Evolutionary conservation across 1,140 invertebrate genomes (phyloP), one percentile per base, ranked within the genome.

Genomic region (Teleogryllus occipitalis): DNA sequence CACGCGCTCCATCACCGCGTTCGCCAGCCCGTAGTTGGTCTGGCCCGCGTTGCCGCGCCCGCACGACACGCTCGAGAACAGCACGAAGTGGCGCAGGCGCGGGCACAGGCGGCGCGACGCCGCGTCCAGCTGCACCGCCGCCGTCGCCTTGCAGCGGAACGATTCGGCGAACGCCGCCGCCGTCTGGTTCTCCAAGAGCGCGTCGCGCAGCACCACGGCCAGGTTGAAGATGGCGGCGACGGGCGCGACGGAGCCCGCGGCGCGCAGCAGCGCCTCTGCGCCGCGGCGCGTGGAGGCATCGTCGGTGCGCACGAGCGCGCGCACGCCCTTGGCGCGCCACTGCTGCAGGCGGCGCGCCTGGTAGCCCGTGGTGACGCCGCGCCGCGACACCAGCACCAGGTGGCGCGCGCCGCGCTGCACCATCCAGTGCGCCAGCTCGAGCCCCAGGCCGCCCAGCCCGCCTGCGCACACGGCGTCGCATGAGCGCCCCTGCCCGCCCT

Each of bases 401-500:
- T 85, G 86, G 75, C 83, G 85, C 49, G 87, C 89, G 12, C 90
- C 90, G 79, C 95, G 88, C 47, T 93, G 84, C 18, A 95, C 89
- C 79, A 98, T 87, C 96, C 96, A 98, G 84, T 96, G 92, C 7
- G 91, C 90, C 75, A 98, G 84, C 85, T 98, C 96, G n/a, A 98
- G 87, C 54, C 96, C 96, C 85, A 98, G 96, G 4, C 96, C 95
- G 48, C 95, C 96, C 0, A 97, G 87, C 80, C 96, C 96, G 72
- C 96, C 92, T 82, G 87, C 87, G 27, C 99, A 88, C n/a, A 39
- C 27, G 27, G 27, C 27, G 27, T 39, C 27, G 27, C 27, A 39
- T 39, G 27, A 39, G 27, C 27, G 27, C 27, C 27, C 1, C 27
- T 5, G 27, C 27, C 27, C 27, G 1, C 5, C 27, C 27, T 39